Evolutionary conservation across 1,140 invertebrate species (phyloP), one percentile per base, ranked within the genome.

Genomic region (Zaprionus nigranus): DNA sequence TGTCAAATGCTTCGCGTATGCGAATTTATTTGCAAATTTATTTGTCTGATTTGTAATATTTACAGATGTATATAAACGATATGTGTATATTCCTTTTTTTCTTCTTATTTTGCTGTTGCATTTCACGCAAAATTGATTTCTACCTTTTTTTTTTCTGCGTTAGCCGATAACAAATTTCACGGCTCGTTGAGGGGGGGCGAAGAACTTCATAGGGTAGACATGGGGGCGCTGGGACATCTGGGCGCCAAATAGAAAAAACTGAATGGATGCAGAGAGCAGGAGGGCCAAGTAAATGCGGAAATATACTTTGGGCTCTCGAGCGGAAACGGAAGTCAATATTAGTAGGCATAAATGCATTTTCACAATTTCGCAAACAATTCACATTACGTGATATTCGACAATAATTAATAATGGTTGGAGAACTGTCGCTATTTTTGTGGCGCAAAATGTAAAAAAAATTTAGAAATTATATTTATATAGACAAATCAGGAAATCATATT

Each of bases 261-360:
- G 40, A 28, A 64, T 13, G 4, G 28, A n/a, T 2, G 24, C 20
- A 53, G 20, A 49, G 22, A 36, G 30, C 4, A 34, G 53, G 69
- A 2, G 51, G 49, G 60, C 61, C 64, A 54, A 61, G 20, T 22
- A 13, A 40, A 22, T 15, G 53, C 84, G 84, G 85, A 90, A 88
- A 69, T 69, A 77, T 77, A 79, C 82, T 85, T 74, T 90, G 79
- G 72, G 67, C 71, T 73, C 43, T 53, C 53, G 57, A 72, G 67
- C 85, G 85, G 85, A 88, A 90, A 60, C 85, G 85, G 85, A 88
- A 90, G 81, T 88, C 81, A 88, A 77, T 90, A 88, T 88, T 88
- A 88, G 85, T 82, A 77, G 86, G 78, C 81, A 82, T 70, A 88
- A 81, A 79, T 79, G 69, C 71, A 90, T 73, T 66, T 81, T 81